Base-by-base conservation (phyloP, 2,113 vertebrate species). In the Erythrolamprus reginae region DNA sequence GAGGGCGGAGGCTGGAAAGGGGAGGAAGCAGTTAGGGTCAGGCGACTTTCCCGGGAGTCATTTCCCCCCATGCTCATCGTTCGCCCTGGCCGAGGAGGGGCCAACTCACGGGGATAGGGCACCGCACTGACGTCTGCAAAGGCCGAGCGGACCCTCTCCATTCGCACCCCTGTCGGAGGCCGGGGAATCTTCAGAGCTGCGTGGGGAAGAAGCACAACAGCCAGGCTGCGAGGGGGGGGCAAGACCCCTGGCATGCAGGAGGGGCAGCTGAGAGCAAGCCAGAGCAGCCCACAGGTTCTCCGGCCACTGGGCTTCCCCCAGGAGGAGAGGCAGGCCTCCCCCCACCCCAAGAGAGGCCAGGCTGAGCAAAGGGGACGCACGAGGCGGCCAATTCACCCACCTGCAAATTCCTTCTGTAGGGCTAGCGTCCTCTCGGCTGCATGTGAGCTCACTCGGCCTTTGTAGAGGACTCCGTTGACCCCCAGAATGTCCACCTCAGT, bases 401-500 rank as follows among this genome's bases (percentile, higher is more conserved):
- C 94, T 94, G 94, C 1, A 56, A 86, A 38, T 9, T 96, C 94
- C 90, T 83, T 96, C 92, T 94, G 94, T 3, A 9, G 0, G 0
- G 45, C 1, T 1, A 42, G 0, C 0, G 51, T 53, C 53, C 1
- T 84, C 5, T 12, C 28, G 5, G 48, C 55, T 0, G 28, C 15
- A 0, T 10, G 89, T 0, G 1, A 84, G 47, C 10, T 94, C 90
- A 97, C 92, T 28, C 96, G 94, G 82, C 97, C 97, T 82, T 94
- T 96, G 92, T 97, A 97, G 88, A 97, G 91, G 4, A 96, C 56
- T 0, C 97, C 94, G 0, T 96, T 92, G 4, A 95, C 95, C 12
- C 96, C 97, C 84, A 97, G 90, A 88, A 97, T 93, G 93, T 96
- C 96, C 89, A 96, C 96, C 90, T 97, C 95, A 0, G 91, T 89